Evolutionary conservation across 2,113 vertebrate genomes (phyloP), one percentile per base, ranked within the genome.

Genomic region (Martes martes): DNA sequence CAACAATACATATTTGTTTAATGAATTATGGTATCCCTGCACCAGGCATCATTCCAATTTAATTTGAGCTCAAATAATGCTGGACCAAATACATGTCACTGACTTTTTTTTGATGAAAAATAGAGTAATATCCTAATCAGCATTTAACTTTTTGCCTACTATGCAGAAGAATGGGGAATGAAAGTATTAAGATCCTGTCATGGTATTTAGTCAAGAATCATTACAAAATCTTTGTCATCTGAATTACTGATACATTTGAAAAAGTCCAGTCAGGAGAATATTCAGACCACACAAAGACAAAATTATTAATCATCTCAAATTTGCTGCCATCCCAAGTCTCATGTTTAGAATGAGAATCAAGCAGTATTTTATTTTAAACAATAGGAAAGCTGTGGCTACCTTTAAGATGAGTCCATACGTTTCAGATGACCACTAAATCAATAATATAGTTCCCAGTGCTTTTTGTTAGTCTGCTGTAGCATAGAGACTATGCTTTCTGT

Each of bases 41-140:
- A 85, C 23, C 47, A 73, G n/a, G 45, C 36, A 86, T 28, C 79
- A 86, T 79, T 93, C 82, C 65, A 96, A 57, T 55, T 96, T 92
- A 94, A 94, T 86, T 31, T 91, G 42, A 97, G 39, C 28, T 92
- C 94, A 92, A 84, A 89, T 91, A 86, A 94, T 28, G 91, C 8
- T 69, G 76, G 71, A 78, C 6, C 31, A 81, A 85, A 89, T 67
- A 52, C 31, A 31, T 71, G 11, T 14, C 15, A 89, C 8, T 93
- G 45, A 11, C 6, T 24, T 92, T 86, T 8, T 61, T 42, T 52
- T 94, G 65, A 89, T 47, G 26, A 84, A 88, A 82, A 95, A 59
- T 16, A 71, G 28, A 97, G 24, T 15, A 94, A 89, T 36, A 91
- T 65, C 4, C 3, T 86, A 71, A 76, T 89, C 28, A 93, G 8